phyloP scores from a whole-genome alignment of 1,140 invertebrate genomes.

The Drosophila lowei region DNA sequence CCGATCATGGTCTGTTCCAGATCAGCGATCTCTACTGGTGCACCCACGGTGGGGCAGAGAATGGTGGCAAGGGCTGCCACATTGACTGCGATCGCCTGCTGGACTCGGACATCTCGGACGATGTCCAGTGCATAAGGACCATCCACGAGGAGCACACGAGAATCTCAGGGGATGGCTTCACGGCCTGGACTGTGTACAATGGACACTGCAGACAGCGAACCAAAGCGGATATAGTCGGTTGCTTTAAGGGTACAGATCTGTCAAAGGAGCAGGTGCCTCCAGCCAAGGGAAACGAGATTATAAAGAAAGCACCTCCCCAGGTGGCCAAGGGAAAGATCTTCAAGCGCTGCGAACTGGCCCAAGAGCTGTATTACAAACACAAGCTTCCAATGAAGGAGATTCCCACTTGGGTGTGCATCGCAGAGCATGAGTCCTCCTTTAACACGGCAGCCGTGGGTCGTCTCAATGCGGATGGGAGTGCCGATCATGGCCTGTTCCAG shows the following conservation, averaged over 20 bases:
- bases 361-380: slow-evolving; percentile 85
- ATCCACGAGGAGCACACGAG: slow-evolving; percentile 86
- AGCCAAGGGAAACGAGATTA: slow-evolving; percentile 9
- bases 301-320: slow-evolving; percentile 6
- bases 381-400: slow-evolving; percentile 75
- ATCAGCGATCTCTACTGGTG: slow-evolving; percentile 88
- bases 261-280: neutral
- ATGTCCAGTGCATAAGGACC: slow-evolving; percentile 86
- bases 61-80: slow-evolving; percentile 86
- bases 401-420: slow-evolving; percentile 90
- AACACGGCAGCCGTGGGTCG: slow-evolving; percentile 87
- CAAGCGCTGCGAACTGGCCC: slow-evolving; percentile 87
- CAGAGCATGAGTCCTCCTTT: slow-evolving; percentile 88
- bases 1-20: slow-evolving; percentile 86
- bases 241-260: slow-evolving; percentile 54
- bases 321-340: slow-evolving; percentile 85
- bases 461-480: slow-evolving; percentile 82
- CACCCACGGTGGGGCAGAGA: slow-evolving; percentile 83
- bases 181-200: slow-evolving; percentile 85
- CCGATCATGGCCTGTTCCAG: slow-evolving; percentile 86
- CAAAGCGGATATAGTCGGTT: slow-evolving; percentile 59
- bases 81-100: slow-evolving; percentile 86
- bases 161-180: slow-evolving; percentile 87
- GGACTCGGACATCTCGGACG: slow-evolving; percentile 88
- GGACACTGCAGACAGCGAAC: slow-evolving; percentile 67